Conservation (phyloP, 2,888 invertebrate species). For the Agapostemon virescens region DNA sequence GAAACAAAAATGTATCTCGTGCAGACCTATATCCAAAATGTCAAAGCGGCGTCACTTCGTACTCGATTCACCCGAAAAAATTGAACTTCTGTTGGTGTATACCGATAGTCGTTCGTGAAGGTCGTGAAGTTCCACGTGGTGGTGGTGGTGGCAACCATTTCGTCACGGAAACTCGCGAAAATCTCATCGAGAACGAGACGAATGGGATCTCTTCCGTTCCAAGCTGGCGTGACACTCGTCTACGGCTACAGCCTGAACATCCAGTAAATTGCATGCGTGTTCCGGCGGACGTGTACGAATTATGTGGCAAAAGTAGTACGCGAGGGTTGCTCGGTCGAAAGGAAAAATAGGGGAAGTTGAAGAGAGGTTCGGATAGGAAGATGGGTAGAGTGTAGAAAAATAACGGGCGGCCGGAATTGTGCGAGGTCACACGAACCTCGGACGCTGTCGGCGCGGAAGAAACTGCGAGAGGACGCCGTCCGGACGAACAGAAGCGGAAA, state of each 20-base stretch:
- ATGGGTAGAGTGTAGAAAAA: conserved; percentile 9
- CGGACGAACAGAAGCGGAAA: conserved; percentile 32
- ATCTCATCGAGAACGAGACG: conserved; percentile 33
- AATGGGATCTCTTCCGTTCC: conserved; percentile 37
- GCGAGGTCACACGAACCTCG: neutral
- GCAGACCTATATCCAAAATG: neutral
- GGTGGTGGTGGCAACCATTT: neutral
- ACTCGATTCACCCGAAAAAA: neutral
- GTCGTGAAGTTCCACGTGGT: neutral
- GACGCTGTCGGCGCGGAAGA: neutral
- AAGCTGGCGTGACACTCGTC: conserved; percentile 25
- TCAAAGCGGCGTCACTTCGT: neutral
- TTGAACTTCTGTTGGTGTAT: neutral
- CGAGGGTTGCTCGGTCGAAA: neutral
- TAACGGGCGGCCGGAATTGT: conserved; percentile 17
- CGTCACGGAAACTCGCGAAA: neutral
- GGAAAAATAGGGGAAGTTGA: conserved; percentile 4
- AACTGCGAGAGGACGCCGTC: neutral
- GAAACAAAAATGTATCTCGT: neutral
- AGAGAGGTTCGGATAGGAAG: neutral
- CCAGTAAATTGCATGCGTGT: conserved; percentile 48
- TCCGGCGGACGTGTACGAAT: conserved; percentile 44
- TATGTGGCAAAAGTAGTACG: conserved; percentile 13
- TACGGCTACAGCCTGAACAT: conserved; percentile 15
- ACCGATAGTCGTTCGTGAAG: neutral